These are phyloP conservation scores for Margarornis squamiger DNA, from an alignment of 2,797 vertebrate genomes.

Conservation along the genomic window DNA sequence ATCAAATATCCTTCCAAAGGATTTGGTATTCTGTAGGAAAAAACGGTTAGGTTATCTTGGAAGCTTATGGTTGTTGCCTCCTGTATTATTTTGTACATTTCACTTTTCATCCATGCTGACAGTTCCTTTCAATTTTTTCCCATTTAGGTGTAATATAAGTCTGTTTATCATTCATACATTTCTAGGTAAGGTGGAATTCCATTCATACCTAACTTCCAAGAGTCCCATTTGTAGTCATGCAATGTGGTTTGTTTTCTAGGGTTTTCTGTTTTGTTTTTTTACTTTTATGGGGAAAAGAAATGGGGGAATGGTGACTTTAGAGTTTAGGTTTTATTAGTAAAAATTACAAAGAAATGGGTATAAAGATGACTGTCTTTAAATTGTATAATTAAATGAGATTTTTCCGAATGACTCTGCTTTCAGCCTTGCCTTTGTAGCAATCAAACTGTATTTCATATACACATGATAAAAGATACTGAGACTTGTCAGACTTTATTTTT, in stretches of 20 bases:
- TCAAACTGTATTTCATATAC: background rate
- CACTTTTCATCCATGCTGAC: constrained; percentile 76
- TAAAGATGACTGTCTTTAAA: background rate
- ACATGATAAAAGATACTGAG: background rate
- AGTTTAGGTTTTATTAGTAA: background rate
- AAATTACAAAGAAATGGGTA: background rate
- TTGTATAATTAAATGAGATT: background rate
- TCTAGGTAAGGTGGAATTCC: constrained; percentile 95
- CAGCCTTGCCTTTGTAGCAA: background rate
- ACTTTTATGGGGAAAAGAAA: constrained; percentile 9
- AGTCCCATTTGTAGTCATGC: constrained; percentile 53
- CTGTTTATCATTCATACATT: constrained; percentile 91
- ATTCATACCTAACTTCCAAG: constrained; percentile 74
- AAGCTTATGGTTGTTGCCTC: constrained; percentile 53
- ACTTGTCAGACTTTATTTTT: background rate
- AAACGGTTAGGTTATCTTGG: background rate
- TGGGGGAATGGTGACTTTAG: background rate
- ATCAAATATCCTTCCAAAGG: background rate
- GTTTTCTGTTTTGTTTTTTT: background rate
- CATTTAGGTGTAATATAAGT: constrained; percentile 98
- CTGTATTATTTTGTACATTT: constrained; percentile 70
- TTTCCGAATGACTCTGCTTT: background rate
- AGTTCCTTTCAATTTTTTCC: constrained; percentile 82
- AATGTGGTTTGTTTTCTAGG: constrained; percentile 42
- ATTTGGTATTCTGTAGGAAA: background rate